Conservation (phyloP, 1,140 invertebrate species). For the Drosophila erecta region DNA sequence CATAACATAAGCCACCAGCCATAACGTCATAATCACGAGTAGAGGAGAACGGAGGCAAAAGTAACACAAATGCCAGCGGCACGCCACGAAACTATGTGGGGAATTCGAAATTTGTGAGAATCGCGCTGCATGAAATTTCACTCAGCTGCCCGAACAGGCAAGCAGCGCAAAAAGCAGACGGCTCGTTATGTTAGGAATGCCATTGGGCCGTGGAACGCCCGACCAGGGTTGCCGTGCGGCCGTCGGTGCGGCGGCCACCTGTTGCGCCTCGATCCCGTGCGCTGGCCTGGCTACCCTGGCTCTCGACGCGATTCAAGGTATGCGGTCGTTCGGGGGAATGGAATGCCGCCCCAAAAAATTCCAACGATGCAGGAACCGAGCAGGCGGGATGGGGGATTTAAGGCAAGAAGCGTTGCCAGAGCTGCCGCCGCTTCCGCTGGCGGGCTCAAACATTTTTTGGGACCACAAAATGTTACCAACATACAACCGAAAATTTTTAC, state of each 20-base stretch:
- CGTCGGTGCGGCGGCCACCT: conserved; percentile 16
- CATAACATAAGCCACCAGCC: background rate
- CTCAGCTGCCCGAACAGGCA: conserved; percentile 76
- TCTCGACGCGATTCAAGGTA: conserved; percentile 35
- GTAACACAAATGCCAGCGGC: conserved; percentile 37
- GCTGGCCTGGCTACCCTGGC: conserved; percentile 39
- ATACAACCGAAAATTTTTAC: conserved; percentile 70
- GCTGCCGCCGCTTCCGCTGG: conserved; percentile 39
- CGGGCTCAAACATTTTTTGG: conserved; percentile 45
- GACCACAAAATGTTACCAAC: conserved; percentile 75
- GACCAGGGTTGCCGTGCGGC: conserved; percentile 24
- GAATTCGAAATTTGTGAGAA: conserved; percentile 83
- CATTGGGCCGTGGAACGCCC: conserved; percentile 52
- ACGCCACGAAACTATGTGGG: conserved; percentile 74
- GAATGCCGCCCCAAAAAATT: conserved; percentile 39
- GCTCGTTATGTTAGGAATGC: conserved; percentile 75
- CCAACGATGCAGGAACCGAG: conserved; percentile 22
- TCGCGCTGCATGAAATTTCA: conserved; percentile 83
- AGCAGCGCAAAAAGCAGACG: conserved; percentile 71
- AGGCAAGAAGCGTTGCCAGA: conserved; percentile 64
- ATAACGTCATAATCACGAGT: conserved; percentile 13
- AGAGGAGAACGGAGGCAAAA: conserved; percentile 28
- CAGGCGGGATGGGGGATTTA: conserved; percentile 29
- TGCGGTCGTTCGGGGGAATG: conserved; percentile 20
- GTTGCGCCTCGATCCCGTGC: conserved; percentile 16